A percentile compares a stretch with the other conserved stretches of the same genome.
Conservation (phyloP, 2,888 invertebrate genomes). For the Diaperis boleti region DNA sequence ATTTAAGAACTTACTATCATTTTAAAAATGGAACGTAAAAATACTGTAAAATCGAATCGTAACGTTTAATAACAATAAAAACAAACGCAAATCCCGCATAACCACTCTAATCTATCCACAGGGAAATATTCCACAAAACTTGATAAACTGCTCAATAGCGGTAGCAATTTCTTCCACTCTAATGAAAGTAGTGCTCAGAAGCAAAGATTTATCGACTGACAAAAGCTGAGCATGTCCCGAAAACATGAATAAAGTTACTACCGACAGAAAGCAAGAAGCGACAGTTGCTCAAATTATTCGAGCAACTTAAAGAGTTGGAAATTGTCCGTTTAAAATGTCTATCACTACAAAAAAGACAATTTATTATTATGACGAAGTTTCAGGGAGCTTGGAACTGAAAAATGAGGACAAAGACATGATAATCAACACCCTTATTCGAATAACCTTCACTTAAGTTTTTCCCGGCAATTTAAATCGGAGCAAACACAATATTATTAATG, state of each 20-base stretch:
- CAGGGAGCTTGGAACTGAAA: slow-evolving; percentile 20
- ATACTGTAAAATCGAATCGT: no score
- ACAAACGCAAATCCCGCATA: background rate
- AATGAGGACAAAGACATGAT: slow-evolving; percentile 28
- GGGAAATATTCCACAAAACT: background rate
- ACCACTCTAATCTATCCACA: background rate
- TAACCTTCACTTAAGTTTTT: background rate
- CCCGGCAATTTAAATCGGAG: background rate
- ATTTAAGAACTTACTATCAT: no score
- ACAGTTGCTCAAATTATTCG: background rate
- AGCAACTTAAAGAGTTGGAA: background rate
- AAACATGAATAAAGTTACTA: background rate
- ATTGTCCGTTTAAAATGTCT: slow-evolving; percentile 12
- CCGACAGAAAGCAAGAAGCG: background rate
- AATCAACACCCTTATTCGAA: slow-evolving; percentile 13
- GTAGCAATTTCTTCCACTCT: slow-evolving; percentile 5
- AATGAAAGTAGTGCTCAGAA: slow-evolving; percentile 1
- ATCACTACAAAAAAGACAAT: slow-evolving; percentile 11
- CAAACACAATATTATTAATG: background rate
- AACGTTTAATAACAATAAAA: no score
- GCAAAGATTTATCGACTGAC: slow-evolving; percentile 4
- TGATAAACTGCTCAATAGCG: slow-evolving; percentile 1
- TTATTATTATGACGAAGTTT: slow-evolving; percentile 21
- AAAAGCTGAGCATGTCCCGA: background rate
- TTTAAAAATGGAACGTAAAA: no score